Evolutionary conservation across 2,113 vertebrate genomes (phyloP), one percentile per base, ranked within the genome.

Genomic region (Lontra canadensis): DNA sequence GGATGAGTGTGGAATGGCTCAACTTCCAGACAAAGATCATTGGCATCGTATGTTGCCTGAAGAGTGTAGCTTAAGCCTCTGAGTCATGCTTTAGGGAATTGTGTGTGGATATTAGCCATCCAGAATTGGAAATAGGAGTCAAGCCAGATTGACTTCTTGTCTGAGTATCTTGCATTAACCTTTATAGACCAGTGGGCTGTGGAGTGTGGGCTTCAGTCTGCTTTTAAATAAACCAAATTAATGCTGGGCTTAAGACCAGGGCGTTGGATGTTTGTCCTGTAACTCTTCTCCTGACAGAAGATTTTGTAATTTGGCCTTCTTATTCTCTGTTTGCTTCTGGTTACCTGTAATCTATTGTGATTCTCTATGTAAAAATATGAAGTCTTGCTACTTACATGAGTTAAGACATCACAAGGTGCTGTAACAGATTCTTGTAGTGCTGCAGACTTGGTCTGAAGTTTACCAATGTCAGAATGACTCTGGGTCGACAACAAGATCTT

Each of bases 151-250:
- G 34, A 65, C 21, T 89, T 63, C 20, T 88, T 78, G 23, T 74
- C 36, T 79, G 12, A 88, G 6, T 57, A 29, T 85, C 36, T 39
- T 86, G 52, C 36, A 88, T 84, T 69, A 84, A 95, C 92, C 69
- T 74, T 67, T 84, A 57, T 0, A 44, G 6, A 94, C n/a, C 52
- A 39, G 18, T 55, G n/a, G 47, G 29, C 12, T 20, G 17, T 36
- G 39, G 44, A 59, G 5, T 93, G 20, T 31, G 63, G 63, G 12
- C 31, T 36, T 69, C 67, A 69, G 34, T 69, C 21, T 86, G 67
- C 26, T 96, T 52, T 63, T 96, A 89, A 90, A 71, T 91, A 94
- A 96, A 88, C 39, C 18, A 18, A 21, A 74, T 86, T 83, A 69
- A 67, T 88, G 49, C 6, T 95, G 34, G 39, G 31, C 15, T 83